Evolutionary conservation across 2,113 vertebrate species (phyloP), one percentile per base, ranked within the genome.

Genomic region (Silurus glanis): DNA sequence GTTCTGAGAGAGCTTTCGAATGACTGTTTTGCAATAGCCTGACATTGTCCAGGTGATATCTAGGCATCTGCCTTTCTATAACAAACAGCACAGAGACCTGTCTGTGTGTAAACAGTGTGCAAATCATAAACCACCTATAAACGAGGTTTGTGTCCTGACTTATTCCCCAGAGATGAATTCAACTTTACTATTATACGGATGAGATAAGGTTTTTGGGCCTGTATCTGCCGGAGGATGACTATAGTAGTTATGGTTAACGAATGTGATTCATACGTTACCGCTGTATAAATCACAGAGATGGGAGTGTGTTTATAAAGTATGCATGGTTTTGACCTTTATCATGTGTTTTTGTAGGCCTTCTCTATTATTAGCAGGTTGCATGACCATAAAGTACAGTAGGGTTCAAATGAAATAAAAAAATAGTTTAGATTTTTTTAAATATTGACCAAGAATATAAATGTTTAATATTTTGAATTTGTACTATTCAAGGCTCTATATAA

Each of bases 21-120:
- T 59, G 66, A 82, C 47, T 82, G 59, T 62, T 80, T 80, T 64
- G 19, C 80, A 64, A 14, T 19, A 21, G 6, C 16, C 21, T 59
- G 51, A 82, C 71, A 16, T 25, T 83, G 69, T 23, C 45, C 14
- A 84, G n/a, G 14, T 75, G 58, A 85, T 85, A 59, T 82, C 69
- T 16, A 16, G n/a, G 49, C 51, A 56, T 74, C 49, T 76, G 71
- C 37, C 16, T 53, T 51, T 51, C 47, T 75, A 13, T 75, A 51
- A 3, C 1, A 0, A 72, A 12, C 72, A 75, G 72, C 72, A 74
- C 23, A 9, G 49, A 75, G 9, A 2, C 74, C 21, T n/a, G 49
- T 12, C n/a, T 9, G 12, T 14, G 10, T 76, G 23, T 76, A 25
- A 55, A 76, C 25, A 37, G 7, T 6, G 14, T 58, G 3, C 5